Percentiles rank a stretch among this genome's conserved stretches.
Conservation (phyloP, 2,113 vertebrate species). For the Micronycteris hirsuta region DNA sequence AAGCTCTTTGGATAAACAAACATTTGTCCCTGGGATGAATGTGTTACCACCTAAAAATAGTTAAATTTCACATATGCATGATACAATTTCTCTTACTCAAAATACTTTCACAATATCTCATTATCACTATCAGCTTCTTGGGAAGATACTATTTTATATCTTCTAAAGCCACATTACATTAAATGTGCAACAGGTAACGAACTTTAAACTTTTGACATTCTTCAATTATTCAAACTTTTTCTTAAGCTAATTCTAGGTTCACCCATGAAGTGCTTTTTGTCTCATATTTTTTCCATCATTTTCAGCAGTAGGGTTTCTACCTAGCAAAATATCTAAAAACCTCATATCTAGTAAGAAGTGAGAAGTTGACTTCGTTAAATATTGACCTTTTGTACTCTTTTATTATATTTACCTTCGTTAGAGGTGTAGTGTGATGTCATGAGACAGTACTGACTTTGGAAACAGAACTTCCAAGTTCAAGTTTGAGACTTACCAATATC, state of each 20-base stretch:
- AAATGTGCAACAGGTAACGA: background rate
- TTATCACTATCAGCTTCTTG: background rate
- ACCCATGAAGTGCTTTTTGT: background rate
- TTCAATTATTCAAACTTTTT: conserved; percentile 30
- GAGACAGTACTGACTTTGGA: conserved; percentile 14
- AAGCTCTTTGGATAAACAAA: background rate
- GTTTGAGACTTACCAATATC: background rate
- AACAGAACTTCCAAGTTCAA: background rate
- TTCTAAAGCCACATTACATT: background rate
- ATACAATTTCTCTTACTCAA: background rate
- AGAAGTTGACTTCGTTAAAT: background rate
- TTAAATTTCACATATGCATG: background rate
- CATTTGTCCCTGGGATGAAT: background rate
- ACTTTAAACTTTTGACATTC: background rate
- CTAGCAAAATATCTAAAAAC: background rate
- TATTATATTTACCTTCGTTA: conserved; percentile 5
- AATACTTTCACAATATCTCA: background rate
- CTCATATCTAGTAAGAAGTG: background rate
- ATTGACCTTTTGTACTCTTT: conserved; percentile 1
- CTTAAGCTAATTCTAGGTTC: background rate
- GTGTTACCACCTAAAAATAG: background rate
- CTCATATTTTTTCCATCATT: background rate
- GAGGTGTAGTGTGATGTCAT: background rate
- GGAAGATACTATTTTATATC: background rate
- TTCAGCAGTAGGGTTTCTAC: background rate